These are phyloP conservation scores for Pelusios castaneus DNA, from an alignment of 2,113 vertebrate species.

Conservation along the genomic window DNA sequence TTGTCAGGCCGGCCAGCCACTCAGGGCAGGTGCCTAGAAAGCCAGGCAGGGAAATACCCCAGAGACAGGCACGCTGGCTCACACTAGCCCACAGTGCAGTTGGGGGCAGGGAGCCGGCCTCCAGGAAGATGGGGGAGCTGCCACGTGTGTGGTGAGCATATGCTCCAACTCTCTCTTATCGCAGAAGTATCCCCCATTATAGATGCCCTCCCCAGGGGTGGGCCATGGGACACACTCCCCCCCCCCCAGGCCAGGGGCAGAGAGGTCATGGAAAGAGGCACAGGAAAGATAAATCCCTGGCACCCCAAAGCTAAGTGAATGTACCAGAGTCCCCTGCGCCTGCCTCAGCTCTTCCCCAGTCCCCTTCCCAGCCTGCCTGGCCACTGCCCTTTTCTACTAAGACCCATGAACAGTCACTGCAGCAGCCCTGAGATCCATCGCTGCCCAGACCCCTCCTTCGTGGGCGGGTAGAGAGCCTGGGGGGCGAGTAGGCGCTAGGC, in stretches of 20 bases:
- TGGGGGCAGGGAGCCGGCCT: too few species aligned
- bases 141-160: not conserved
- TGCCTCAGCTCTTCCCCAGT: not conserved
- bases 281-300: not conserved
- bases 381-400: fast-evolving
- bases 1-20: fast-evolving
- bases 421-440: not conserved
- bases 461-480: too few species aligned
- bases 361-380: not conserved
- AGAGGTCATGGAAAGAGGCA: not conserved
- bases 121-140: not conserved
- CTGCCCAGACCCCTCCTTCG: too few species aligned
- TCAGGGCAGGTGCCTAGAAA: not conserved
- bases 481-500: too few species aligned
- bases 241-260: too few species aligned
- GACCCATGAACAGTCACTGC: not conserved
- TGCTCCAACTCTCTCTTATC: fast-evolving
- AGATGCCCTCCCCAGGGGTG: too few species aligned
- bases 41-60: not conserved
- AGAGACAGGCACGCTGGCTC: not conserved
- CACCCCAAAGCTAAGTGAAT: not conserved
- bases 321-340: fast-evolving
- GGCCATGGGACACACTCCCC: too few species aligned
- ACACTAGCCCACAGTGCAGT: not conserved
- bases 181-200: too few species aligned